A percentile compares a stretch with the other conserved stretches of the same genome.
phyloP scores from a whole-genome alignment of 35 echinoderm and acorn worm species.

The Hemicentrotus pulcherrimus region DNA sequence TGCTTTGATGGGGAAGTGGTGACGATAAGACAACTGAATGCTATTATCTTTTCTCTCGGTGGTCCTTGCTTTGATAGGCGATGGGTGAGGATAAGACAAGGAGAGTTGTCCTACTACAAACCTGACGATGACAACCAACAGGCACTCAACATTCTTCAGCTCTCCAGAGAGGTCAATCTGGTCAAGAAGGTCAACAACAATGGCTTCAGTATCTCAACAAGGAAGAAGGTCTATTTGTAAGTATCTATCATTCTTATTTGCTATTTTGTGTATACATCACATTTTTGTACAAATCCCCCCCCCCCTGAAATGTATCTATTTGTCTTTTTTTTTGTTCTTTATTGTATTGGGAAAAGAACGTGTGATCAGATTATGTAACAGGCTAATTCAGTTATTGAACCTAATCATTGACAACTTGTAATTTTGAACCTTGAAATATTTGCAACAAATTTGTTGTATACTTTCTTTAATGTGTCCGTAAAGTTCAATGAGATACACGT shows the following conservation, averaged over 20 bases:
- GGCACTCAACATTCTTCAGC: slow-evolving; percentile 95
- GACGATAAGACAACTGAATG: slow-evolving; percentile 59
- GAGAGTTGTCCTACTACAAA: slow-evolving; percentile 98
- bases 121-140: slow-evolving; percentile 97
- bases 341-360: too few species aligned
- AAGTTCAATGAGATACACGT: too few species aligned
- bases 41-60: not conserved
- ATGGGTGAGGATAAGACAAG: slow-evolving; percentile 94
- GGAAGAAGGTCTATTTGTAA: slow-evolving; percentile 97
- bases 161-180: slow-evolving; percentile 84
- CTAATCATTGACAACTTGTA: too few species aligned
- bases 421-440: too few species aligned
- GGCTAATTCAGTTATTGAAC: too few species aligned
- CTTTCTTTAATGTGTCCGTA: too few species aligned
- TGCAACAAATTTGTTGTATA: too few species aligned
- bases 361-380: too few species aligned
- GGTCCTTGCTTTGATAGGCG: slow-evolving; percentile 53
- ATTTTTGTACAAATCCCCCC: too few species aligned
- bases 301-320: too few species aligned
- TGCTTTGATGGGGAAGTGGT: slow-evolving; percentile 67
- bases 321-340: too few species aligned
- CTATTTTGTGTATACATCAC: too few species aligned
- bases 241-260: slow-evolving; percentile 38
- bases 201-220: slow-evolving; percentile 92
- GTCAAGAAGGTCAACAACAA: slow-evolving; percentile 91